These are phyloP conservation scores for Varecia variegata DNA, from an alignment of 2,797 vertebrate genomes.

Conservation along the genomic window DNA sequence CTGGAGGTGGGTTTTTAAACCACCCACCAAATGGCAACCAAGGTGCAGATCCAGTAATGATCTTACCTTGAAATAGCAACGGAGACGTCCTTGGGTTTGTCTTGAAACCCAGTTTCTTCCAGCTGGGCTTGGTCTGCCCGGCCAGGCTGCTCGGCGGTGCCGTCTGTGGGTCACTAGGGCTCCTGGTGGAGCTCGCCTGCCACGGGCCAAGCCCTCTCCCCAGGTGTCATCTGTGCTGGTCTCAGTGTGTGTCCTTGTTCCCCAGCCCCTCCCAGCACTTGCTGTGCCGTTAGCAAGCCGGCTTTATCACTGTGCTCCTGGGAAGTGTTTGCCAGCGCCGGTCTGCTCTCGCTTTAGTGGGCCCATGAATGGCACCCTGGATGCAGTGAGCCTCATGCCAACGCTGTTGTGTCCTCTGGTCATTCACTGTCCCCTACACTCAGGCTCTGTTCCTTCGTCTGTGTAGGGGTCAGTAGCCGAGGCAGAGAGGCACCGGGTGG, in stretches of 20 bases:
- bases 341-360: not conserved
- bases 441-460: not conserved
- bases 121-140: not conserved
- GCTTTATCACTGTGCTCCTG: not conserved
- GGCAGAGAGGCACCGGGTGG: not conserved
- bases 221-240: not conserved
- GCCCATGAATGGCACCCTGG: fast-evolving
- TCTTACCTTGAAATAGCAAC: not conserved
- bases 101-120: not conserved
- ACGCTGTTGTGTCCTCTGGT: fast-evolving
- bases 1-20: not conserved
- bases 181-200: not conserved
- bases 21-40: not conserved
- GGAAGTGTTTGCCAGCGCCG: not conserved
- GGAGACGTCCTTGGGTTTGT: fast-evolving
- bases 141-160: fast-evolving
- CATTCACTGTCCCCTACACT: not conserved
- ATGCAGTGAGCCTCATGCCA: not conserved
- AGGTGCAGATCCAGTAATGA: fast-evolving
- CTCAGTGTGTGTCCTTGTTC: not conserved
- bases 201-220: not conserved
- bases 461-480: not conserved
- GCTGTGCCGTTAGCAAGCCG: not conserved
- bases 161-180: not conserved
- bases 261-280: not conserved